Evolutionary conservation across 2,113 vertebrate species (phyloP).

Genomic region (Aegithalos caudatus): DNA sequence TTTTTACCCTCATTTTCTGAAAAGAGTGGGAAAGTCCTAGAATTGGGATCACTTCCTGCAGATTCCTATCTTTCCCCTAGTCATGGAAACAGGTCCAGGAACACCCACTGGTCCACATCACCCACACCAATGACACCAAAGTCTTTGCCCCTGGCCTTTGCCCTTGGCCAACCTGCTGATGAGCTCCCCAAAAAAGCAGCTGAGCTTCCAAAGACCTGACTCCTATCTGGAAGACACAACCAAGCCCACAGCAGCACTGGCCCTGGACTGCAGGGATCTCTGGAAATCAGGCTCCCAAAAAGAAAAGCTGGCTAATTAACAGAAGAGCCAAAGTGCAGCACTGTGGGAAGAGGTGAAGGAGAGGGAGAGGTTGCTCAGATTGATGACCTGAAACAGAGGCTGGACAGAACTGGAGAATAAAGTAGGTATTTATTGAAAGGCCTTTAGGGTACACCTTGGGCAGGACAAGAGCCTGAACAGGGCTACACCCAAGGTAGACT

Average conservation of each 20-base stretch:
- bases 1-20: not conserved
- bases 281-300: not conserved
- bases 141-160: not conserved
- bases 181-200: not conserved
- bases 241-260: not conserved
- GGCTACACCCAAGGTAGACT: too few relatives aligned
- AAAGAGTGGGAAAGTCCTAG: not conserved
- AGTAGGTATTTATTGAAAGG: too few relatives aligned
- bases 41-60: not conserved
- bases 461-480: too few relatives aligned
- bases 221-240: not conserved
- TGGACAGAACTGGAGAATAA: too few relatives aligned
- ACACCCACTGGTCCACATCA: rapidly evolving
- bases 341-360: not conserved
- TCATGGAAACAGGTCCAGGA: not conserved
- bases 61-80: not conserved
- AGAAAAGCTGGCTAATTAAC: not conserved
- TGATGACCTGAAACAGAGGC: too few relatives aligned
- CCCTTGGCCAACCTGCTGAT: not conserved
- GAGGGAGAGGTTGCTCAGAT: not conserved
- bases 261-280: not conserved
- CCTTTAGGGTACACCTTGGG: too few relatives aligned
- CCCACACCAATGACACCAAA: not conserved
- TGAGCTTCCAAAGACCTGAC: not conserved
- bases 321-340: not conserved